These are phyloP conservation scores for Buphagus erythrorhynchus DNA, from an alignment of 2,797 vertebrate genomes.

Conservation along the genomic window DNA sequence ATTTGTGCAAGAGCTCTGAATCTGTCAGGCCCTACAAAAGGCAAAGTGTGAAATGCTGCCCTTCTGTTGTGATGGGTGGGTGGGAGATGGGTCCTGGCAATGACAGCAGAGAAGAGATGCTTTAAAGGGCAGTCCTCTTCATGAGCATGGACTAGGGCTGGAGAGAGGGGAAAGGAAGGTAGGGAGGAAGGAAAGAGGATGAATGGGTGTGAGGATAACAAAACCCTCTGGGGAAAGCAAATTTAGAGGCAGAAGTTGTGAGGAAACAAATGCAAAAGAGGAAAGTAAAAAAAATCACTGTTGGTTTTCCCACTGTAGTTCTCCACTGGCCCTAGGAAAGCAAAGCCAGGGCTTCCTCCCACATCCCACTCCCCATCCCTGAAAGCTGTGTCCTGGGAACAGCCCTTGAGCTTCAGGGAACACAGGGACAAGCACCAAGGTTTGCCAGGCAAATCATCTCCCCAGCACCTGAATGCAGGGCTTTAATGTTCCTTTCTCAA, in stretches of 20 bases:
- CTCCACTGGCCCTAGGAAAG: neutral
- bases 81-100: neutral
- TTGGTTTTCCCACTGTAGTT: accelerated
- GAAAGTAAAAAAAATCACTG: neutral
- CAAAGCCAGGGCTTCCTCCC: neutral
- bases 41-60: neutral
- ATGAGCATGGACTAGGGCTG: neutral
- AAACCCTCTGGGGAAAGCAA: neutral
- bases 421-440: neutral
- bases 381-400: neutral
- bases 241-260: neutral
- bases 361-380: neutral
- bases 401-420: neutral
- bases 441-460: neutral
- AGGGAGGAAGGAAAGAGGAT: neutral
- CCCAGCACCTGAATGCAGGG: neutral
- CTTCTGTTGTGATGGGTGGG: neutral
- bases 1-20: neutral
- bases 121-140: neutral
- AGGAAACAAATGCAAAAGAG: neutral
- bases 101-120: neutral
- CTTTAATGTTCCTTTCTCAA: neutral
- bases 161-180: neutral
- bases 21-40: neutral
- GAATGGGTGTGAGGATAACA: neutral